phyloP scores from a whole-genome alignment of 1,140 invertebrate genomes.

The Capitella teleta region DNA sequence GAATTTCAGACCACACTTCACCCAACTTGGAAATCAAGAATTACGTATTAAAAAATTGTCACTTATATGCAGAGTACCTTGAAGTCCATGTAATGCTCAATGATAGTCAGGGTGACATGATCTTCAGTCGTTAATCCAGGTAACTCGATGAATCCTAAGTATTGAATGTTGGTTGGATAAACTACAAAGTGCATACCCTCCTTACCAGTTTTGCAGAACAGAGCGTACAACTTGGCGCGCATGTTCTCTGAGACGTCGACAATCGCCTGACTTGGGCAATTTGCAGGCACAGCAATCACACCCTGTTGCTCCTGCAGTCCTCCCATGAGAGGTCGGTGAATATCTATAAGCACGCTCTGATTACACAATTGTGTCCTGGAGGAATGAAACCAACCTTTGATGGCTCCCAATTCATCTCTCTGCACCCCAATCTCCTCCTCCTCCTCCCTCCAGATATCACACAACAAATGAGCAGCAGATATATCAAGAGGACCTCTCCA shows the following conservation, averaged over 20 bases:
- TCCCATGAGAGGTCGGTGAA: slow-evolving; percentile 31
- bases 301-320: slow-evolving; percentile 27
- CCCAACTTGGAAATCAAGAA: too few species aligned
- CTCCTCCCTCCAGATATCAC: slow-evolving; percentile 40
- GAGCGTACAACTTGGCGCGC: slow-evolving; percentile 40
- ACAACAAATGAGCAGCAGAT: slow-evolving; percentile 38
- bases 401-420: slow-evolving; percentile 28
- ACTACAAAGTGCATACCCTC: not conserved
- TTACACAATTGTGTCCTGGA: too few species aligned
- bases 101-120: slow-evolving; percentile 39
- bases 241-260: slow-evolving; percentile 42
- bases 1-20: slow-evolving; percentile 40
- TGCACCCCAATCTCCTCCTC: slow-evolving; percentile 35
- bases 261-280: slow-evolving; percentile 32
- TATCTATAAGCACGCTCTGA: slow-evolving; percentile 20
- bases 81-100: slow-evolving; percentile 42
- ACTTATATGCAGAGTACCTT: slow-evolving; percentile 22
- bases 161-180: not conserved
- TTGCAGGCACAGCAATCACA: slow-evolving; percentile 26
- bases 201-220: slow-evolving; percentile 39
- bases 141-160: slow-evolving; percentile 35
- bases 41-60: not conserved
- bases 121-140: slow-evolving; percentile 37
- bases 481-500: slow-evolving; percentile 32
- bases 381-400: slow-evolving; percentile 12